Evolutionary conservation across 2,113 vertebrate genomes (phyloP), one percentile per base, ranked within the genome.

Genomic region (Monarcha castaneiventris): DNA sequence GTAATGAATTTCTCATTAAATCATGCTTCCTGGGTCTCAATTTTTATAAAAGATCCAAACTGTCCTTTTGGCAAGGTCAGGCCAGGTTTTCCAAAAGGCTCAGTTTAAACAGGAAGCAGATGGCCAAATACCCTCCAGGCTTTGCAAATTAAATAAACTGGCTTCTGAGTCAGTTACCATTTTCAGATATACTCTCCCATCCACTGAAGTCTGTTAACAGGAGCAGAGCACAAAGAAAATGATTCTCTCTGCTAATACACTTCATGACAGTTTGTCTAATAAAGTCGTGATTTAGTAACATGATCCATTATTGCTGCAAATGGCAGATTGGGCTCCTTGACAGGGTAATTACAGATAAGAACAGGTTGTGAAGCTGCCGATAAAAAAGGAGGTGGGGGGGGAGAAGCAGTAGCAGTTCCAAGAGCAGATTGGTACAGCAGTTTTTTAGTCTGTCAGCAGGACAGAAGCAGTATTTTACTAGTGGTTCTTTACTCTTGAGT

Each of bases 51-150:
- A 77, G n/a, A 35, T 81, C 76, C 80, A 41, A 84, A 84, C 10
- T 41, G 43, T 59, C 89, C 73, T 64, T 68, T 89, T 12, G 23
- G 55, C 17, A 77, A 73, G 76, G 93, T 95, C 94, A 92, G 89
- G 56, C 89, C 93, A 87, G 89, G 56, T 96, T 96, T 96, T 97
- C 94, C 77, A 92, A 89, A 93, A 87, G 58, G 66, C 91, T 72
- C 73, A 5, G 25, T 59, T 92, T 43, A 61, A 95, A 73, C 52
- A 81, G 84, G 64, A 95, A 94, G 91, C 95, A 97, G 93, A 95
- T 91, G 93, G 93, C 56, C 64, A 89, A 81, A 92, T 35, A 67
- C 55, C 89, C 93, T 87, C 83, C 43, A 84, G 89, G 68, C 68
- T 78, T 32, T 71, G 44, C 48, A 95, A 96, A 92, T 87, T 49